Percentiles rank a stretch among this genome's conserved stretches.
Evolutionary conservation across 1,140 invertebrate species (phyloP).

Genomic region (Colletes gigas): DNA sequence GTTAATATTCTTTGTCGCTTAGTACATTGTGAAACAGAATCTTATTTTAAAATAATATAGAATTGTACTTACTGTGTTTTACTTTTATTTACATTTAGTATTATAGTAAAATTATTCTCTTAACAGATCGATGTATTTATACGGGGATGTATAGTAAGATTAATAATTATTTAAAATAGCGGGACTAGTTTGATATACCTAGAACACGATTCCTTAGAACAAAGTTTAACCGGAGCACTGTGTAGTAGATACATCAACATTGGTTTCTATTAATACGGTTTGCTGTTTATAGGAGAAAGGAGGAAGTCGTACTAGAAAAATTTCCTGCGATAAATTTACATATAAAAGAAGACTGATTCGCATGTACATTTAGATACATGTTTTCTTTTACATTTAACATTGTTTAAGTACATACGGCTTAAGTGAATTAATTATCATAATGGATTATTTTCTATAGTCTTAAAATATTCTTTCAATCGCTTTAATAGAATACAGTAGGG

Average conservation of each 20-base stretch:
- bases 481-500: conserved; percentile 28
- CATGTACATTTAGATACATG: conserved; percentile 35
- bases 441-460: conserved; percentile 13
- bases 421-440: conserved; percentile 53
- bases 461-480: conserved; percentile 42
- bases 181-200: conserved; percentile 9
- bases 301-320: conserved; percentile 7
- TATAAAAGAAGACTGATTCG: conserved; percentile 21
- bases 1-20: conserved; percentile 30
- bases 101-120: conserved; percentile 2
- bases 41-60: conserved; percentile 21
- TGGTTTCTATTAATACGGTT: not conserved
- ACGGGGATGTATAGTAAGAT: conserved; percentile 20
- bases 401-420: conserved; percentile 56
- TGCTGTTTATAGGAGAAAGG: conserved; percentile 5
- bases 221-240: not conserved
- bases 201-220: not conserved
- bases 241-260: not conserved
- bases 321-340: conserved; percentile 12
- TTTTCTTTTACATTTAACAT: conserved; percentile 31
- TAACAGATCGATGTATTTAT: conserved; percentile 26
- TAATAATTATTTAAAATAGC: conserved; percentile 23
- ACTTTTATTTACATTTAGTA: conserved; percentile 17
- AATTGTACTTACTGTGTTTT: conserved; percentile 38
- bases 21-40: conserved; percentile 10